Base-by-base conservation (phyloP, 2,797 vertebrate species). In the Discoglossus pictus region DNA sequence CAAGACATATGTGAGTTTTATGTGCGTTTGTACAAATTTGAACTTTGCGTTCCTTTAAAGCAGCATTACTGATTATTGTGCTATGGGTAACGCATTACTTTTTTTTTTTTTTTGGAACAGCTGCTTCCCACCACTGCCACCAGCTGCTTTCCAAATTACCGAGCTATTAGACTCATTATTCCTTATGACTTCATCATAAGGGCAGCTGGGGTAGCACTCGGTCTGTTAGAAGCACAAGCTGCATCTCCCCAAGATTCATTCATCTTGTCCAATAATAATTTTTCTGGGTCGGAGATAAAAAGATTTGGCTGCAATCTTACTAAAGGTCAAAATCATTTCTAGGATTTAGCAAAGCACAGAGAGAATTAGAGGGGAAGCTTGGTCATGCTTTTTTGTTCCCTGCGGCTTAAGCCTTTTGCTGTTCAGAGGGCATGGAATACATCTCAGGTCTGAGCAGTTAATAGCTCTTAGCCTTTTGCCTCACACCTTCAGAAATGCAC, bases 111-210 rank as follows among this genome's bases (percentile, higher is more conserved):
- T 68, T 74, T 48, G 17, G 44, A 91, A 90, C 93, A 94, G 89
- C 91, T 93, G 90, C 88, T 86, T 89, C 74, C 79, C 78, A 83
- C 82, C 81, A 86, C 81, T 83, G 76, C 85, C 81, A 85, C 88
- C 91, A 92, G 92, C 91, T 94, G 90, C 88, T 91, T 81, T 88
- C 83, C 83, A 92, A 93, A 93, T 93, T 93, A 88, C 74, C 82
- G 78, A 74, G 73, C 86, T 86, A 94, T 93, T 93, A 93, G 10
- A 91, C 80, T 90, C 83, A 92, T 93, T 92, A 92, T 90, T 91
- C 89, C 84, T 88, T 91, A 90, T 78, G 81, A 85, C 85, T 90
- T 83, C 83, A 84, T 85, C 80, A 75, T 43, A 1, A 75, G 74
- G 83, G 68, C 73, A 85, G 82, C 83, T 87, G 84, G 88, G 87